These are phyloP conservation scores for Aromia moschata DNA, from an alignment of 2,888 invertebrate species.

Conservation along the genomic window DNA sequence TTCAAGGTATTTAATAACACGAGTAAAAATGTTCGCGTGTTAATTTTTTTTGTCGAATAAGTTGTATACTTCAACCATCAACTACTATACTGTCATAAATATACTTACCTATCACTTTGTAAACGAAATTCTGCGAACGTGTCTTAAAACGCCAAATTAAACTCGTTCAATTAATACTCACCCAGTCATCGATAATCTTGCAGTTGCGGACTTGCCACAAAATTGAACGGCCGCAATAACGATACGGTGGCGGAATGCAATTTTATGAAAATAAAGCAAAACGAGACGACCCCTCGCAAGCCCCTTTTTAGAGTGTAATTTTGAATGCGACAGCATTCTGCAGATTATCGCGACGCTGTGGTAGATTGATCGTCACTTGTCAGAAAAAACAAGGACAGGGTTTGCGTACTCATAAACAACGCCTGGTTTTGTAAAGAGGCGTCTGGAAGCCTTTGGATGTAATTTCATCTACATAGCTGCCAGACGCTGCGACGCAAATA, in stretches of 20 bases:
- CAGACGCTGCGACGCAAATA: background rate
- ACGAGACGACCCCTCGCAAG: background rate
- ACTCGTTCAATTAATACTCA: too few species aligned
- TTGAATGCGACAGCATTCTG: conserved; percentile 15
- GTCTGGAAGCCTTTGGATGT: conserved; percentile 6
- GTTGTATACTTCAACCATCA: too few species aligned
- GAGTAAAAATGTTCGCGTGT: too few species aligned
- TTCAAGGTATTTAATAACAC: too few species aligned
- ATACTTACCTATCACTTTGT: too few species aligned
- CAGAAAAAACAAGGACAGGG: conserved; percentile 22
- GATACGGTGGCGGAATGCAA: conserved; percentile 11
- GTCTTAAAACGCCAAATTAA: too few species aligned
- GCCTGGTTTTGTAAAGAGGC: conserved; percentile 17
- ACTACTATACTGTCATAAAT: too few species aligned
- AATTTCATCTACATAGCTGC: background rate
- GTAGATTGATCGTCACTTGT: conserved; percentile 27
- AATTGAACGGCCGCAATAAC: too few species aligned
- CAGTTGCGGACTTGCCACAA: too few species aligned
- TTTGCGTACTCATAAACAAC: conserved; percentile 19
- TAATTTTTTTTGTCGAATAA: too few species aligned
- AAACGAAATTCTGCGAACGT: too few species aligned
- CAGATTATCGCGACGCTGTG: conserved; percentile 19
- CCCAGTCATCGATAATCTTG: too few species aligned
- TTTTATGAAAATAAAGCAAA: conserved; percentile 11
- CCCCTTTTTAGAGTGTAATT: conserved; percentile 15